Evolutionary conservation across 2,888 invertebrate species (phyloP).

Genomic region (Thysanoteuthis rhombus): DNA sequence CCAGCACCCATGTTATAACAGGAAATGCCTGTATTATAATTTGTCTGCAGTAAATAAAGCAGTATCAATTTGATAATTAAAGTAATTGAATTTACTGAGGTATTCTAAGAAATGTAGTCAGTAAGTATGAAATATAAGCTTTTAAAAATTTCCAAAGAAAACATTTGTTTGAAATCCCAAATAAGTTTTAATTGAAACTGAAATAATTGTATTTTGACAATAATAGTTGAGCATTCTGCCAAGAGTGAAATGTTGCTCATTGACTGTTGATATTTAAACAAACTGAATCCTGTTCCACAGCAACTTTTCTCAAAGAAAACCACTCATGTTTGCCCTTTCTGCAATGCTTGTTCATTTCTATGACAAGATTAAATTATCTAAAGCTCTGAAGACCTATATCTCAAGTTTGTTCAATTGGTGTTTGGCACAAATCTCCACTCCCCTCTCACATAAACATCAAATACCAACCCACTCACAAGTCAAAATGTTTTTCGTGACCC

Average conservation of each 20-base stretch:
- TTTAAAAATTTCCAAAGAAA: not conserved
- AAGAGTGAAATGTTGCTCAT: not conserved
- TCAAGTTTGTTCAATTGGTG: not conserved
- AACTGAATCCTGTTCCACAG: not conserved
- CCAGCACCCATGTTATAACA: too few species aligned
- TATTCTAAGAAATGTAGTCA: not conserved
- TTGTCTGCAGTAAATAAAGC: not conserved
- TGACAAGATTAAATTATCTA: not conserved
- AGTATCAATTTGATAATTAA: not conserved
- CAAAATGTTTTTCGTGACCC: not conserved
- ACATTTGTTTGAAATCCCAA: not conserved
- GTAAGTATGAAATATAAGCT: not conserved
- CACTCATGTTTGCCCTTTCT: not conserved
- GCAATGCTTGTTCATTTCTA: not conserved
- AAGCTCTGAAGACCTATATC: not conserved
- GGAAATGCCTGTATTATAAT: not conserved
- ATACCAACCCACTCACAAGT: not conserved
- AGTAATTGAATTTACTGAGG: not conserved
- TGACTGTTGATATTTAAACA: not conserved
- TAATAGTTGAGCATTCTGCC: not conserved
- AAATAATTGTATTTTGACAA: not conserved
- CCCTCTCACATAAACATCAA: not conserved
- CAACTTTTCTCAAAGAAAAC: not conserved
- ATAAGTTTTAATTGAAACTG: not conserved
- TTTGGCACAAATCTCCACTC: not conserved